phyloP scores from a whole-genome alignment of 2,113 vertebrate species.

The Bagarius yarrelli region DNA sequence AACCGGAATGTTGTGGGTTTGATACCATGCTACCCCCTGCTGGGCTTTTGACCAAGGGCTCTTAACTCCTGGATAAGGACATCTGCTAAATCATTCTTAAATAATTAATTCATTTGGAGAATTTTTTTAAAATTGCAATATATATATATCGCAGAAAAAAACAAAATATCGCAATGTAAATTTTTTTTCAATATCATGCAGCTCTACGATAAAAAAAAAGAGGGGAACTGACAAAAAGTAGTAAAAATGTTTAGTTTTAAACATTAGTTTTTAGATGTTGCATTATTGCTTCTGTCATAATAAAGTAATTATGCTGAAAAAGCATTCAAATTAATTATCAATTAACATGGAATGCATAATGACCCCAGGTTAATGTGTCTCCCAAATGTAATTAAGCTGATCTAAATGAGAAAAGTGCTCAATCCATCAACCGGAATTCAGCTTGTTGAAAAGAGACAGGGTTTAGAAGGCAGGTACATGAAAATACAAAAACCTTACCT shows the following conservation, averaged over 20 bases:
- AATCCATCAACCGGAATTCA: background rate
- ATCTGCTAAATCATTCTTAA: too few species aligned
- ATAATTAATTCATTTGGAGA: too few species aligned
- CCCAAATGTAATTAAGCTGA: constrained; percentile 25
- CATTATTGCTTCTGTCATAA: constrained; percentile 13
- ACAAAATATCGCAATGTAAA: too few species aligned
- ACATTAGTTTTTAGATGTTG: background rate
- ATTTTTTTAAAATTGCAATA: too few species aligned
- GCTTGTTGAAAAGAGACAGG: background rate
- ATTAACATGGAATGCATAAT: constrained; percentile 11
- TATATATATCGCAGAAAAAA: too few species aligned
- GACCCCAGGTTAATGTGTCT: constrained; percentile 26
- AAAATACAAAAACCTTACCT: background rate
- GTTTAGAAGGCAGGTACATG: background rate
- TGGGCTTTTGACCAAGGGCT: too few species aligned
- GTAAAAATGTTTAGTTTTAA: background rate
- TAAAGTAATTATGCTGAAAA: constrained; percentile 10
- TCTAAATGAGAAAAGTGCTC: background rate
- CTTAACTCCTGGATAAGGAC: too few species aligned
- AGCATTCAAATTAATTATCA: constrained; percentile 15
- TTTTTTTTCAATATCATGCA: too few species aligned
- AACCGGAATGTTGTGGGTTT: too few species aligned
- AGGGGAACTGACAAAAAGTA: background rate
- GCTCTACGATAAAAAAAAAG: too few species aligned
- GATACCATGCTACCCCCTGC: too few species aligned